Conservation (phyloP, 2,797 vertebrate genomes). For the Erithacus rubecula region DNA sequence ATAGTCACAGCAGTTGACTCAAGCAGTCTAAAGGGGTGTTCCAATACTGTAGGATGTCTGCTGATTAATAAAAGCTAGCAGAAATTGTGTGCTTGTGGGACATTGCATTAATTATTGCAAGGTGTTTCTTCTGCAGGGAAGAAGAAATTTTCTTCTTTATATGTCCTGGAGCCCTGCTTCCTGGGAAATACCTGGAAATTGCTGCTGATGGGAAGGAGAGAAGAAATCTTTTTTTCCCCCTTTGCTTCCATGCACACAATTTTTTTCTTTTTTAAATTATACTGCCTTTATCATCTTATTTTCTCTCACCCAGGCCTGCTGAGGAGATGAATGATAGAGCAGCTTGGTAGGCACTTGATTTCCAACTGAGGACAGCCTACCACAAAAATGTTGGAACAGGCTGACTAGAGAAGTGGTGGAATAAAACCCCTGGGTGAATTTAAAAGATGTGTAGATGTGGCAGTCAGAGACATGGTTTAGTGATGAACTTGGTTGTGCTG, state of each 20-base stretch:
- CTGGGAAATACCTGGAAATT: not conserved
- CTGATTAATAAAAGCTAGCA: not conserved
- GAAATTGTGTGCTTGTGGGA: fast-evolving
- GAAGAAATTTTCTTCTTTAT: too few species aligned
- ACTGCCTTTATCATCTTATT: not conserved
- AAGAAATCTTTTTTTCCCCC: not conserved
- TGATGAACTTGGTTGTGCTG: not conserved
- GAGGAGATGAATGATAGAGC: not conserved
- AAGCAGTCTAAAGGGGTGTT: not conserved
- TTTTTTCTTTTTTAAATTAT: not conserved
- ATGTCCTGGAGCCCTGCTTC: not conserved
- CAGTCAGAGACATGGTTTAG: not conserved
- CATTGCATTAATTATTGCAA: not conserved
- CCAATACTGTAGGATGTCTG: fast-evolving
- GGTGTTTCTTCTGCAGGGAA: not conserved
- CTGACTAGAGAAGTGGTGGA: not conserved
- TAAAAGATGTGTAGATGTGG: not conserved
- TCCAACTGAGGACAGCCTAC: not conserved
- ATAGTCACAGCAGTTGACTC: not conserved
- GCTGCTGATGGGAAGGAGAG: not conserved
- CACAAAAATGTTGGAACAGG: not conserved
- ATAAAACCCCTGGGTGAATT: not conserved
- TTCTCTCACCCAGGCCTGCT: not conserved
- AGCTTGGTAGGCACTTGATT: not conserved
- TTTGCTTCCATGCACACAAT: not conserved